These are phyloP conservation scores for Furnarius figulus DNA, from an alignment of 2,113 vertebrate genomes.

Conservation along the genomic window DNA sequence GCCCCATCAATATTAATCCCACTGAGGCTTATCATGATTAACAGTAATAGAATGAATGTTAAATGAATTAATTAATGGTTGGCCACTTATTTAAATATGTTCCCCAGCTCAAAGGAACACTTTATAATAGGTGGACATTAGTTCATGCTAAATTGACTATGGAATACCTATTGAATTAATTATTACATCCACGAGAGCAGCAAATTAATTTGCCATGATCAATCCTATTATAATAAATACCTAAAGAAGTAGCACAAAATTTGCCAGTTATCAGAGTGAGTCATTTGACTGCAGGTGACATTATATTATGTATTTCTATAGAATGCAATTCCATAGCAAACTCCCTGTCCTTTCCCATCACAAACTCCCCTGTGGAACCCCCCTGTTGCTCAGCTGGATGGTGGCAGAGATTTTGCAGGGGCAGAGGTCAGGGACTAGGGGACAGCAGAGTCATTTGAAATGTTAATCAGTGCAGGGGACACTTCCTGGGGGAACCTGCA, in stretches of 20 bases:
- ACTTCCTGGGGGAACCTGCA: background rate
- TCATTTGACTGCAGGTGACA: constrained; percentile 63
- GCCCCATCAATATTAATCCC: constrained; percentile 67
- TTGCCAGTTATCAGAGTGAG: constrained; percentile 38
- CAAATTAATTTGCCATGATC: constrained; percentile 71
- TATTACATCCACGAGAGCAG: constrained; percentile 60
- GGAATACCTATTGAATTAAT: constrained; percentile 74
- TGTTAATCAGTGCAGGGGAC: background rate
- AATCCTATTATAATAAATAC: constrained; percentile 66
- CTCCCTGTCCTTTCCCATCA: background rate
- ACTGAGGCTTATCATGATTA: constrained; percentile 66
- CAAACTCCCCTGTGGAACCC: background rate
- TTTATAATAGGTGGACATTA: constrained; percentile 72
- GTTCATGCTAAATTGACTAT: constrained; percentile 66
- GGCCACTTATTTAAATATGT: constrained; percentile 72
- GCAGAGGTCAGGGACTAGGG: background rate
- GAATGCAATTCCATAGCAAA: constrained; percentile 14
- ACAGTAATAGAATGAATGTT: constrained; percentile 68
- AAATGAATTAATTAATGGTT: constrained; percentile 75
- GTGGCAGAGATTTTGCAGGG: background rate
- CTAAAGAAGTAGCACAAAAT: constrained; percentile 59
- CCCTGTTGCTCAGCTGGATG: fast-evolving
- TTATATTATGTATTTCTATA: background rate
- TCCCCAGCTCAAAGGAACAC: constrained; percentile 61
- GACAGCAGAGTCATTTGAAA: background rate